Percentiles rank a stretch among this genome's conserved stretches.
Conservation (phyloP, 2,797 vertebrate species). For the Gallinago nigripennis region DNA sequence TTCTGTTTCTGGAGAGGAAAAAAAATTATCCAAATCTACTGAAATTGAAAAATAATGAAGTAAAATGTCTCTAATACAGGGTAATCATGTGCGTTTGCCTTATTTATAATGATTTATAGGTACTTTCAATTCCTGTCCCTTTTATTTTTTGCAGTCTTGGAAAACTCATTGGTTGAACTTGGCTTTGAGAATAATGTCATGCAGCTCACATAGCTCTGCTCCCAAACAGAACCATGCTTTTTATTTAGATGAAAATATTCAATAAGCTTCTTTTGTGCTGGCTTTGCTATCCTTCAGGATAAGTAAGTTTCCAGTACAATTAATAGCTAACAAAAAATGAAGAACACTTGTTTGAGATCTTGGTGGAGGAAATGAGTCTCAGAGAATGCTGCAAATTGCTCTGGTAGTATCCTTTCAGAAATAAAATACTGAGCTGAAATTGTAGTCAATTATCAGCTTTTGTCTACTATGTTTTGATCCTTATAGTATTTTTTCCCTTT, state of each 20-base stretch:
- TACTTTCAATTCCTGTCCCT: slow-evolving; percentile 8
- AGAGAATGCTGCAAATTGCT: not conserved
- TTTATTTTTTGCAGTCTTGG: slow-evolving; percentile 2
- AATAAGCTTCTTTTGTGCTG: not conserved
- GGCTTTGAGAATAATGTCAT: slow-evolving; percentile 1
- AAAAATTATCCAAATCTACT: not conserved
- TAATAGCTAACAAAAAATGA: not conserved
- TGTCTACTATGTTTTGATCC: slow-evolving; percentile 27
- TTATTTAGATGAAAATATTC: slow-evolving; percentile 48
- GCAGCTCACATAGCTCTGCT: not conserved
- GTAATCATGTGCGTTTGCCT: slow-evolving; percentile 40
- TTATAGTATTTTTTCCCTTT: slow-evolving; percentile 4
- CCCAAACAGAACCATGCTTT: not conserved
- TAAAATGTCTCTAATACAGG: slow-evolving; percentile 34
- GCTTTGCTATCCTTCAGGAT: not conserved
- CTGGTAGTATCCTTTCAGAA: slow-evolving; percentile 2
- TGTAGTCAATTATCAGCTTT: slow-evolving; percentile 20
- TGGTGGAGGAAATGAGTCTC: not conserved
- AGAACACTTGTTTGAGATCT: not conserved
- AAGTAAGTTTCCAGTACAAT: not conserved
- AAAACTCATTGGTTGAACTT: not conserved
- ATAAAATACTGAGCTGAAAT: not conserved
- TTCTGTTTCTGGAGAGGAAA: not conserved
- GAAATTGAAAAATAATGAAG: slow-evolving; percentile 38
- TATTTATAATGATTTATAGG: slow-evolving; percentile 18